Evolutionary conservation across 2,888 invertebrate species (phyloP).

Genomic region (Brenthis hecate): DNA sequence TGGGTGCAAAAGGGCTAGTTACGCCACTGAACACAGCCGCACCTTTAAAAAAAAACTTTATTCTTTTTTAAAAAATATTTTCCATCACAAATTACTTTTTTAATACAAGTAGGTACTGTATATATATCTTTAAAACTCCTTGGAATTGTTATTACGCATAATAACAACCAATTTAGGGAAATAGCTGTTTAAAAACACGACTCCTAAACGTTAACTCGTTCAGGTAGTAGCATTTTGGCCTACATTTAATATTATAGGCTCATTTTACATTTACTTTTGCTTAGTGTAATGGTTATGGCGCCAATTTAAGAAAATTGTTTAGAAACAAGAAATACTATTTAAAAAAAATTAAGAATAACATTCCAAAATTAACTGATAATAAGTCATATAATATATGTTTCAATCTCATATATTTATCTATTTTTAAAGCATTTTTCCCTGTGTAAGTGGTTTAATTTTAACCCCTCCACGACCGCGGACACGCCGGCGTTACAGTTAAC

Average conservation of each 20-base stretch:
- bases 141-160: conserved; percentile 18
- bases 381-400: too few species aligned
- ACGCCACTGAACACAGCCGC: too few species aligned
- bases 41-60: too few species aligned
- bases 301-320: not conserved
- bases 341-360: too few species aligned
- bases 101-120: not conserved
- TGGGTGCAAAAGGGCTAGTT: too few species aligned
- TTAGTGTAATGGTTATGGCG: not conserved
- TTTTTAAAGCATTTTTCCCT: too few species aligned
- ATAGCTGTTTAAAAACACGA: conserved; percentile 21
- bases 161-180: conserved; percentile 11
- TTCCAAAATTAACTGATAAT: too few species aligned
- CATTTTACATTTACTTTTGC: conserved; percentile 8
- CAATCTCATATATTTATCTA: too few species aligned
- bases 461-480: too few species aligned
- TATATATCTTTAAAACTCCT: conserved; percentile 4
- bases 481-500: too few species aligned
- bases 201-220: conserved; percentile 13
- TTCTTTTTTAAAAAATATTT: too few species aligned
- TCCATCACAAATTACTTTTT: not conserved
- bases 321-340: not conserved
- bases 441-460: too few species aligned
- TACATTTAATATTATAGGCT: conserved; percentile 14
- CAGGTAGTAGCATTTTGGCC: conserved; percentile 15